These are phyloP conservation scores for Cynoglossus semilaevis DNA, from an alignment of 2,113 vertebrate genomes.

Conservation along the genomic window DNA sequence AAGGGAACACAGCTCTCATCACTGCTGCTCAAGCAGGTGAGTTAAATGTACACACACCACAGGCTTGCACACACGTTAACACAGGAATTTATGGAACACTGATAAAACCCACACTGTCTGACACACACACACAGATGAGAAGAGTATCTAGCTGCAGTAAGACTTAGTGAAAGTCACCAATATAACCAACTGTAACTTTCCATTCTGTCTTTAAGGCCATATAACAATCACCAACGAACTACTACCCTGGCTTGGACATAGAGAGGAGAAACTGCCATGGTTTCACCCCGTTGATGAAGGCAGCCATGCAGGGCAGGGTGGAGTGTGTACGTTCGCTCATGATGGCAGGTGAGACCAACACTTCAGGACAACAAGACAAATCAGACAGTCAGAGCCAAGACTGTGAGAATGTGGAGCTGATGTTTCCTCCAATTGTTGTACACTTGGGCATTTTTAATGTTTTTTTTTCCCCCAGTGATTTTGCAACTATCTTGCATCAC, in stretches of 20 bases:
- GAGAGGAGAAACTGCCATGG: slow-evolving; percentile 90
- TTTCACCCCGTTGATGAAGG: slow-evolving; percentile 95
- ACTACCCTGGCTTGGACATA: slow-evolving; percentile 87
- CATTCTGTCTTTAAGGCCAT: slow-evolving; percentile 79
- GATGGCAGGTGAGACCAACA: slow-evolving; percentile 87
- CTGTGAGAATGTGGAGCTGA: too few relatives aligned
- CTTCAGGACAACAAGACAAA: neutral
- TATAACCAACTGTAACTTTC: neutral
- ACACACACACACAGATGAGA: slow-evolving; percentile 22
- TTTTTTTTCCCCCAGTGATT: too few relatives aligned
- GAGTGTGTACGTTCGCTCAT: slow-evolving; percentile 92
- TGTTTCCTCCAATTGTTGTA: too few relatives aligned
- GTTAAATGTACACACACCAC: neutral
- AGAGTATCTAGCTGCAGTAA: neutral
- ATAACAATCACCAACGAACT: slow-evolving; percentile 92
- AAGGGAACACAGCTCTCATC: slow-evolving; percentile 95
- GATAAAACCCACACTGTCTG: slow-evolving; percentile 2
- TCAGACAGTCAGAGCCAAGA: neutral
- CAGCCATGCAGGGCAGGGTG: slow-evolving; percentile 88
- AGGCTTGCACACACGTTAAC: slow-evolving; percentile 1
- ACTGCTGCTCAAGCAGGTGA: slow-evolving; percentile 94
- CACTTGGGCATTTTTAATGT: too few relatives aligned
- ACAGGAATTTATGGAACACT: slow-evolving; percentile 11
- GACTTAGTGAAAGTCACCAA: too few relatives aligned
- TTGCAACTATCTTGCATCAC: too few relatives aligned